Percentiles rank a stretch among this genome's conserved stretches.
Conservation (phyloP, 2,888 invertebrate genomes). For the Stenichneumon culpator region DNA sequence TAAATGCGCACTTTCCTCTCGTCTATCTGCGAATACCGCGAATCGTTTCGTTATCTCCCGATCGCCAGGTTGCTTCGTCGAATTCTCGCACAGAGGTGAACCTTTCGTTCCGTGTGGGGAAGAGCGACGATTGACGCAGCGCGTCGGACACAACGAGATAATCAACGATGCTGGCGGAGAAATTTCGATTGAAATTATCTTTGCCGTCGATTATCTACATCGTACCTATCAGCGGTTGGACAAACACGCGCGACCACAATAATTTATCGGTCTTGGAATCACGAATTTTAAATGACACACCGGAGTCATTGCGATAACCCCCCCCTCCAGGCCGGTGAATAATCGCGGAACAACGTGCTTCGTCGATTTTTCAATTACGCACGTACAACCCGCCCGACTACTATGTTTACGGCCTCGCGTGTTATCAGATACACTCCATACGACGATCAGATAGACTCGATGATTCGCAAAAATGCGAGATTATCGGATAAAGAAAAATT, state of each 20-base stretch:
- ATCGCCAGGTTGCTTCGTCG: neutral
- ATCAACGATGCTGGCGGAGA: neutral
- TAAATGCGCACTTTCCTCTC: constrained; percentile 38
- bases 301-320: constrained; percentile 46
- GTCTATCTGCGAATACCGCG: neutral
- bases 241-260: neutral
- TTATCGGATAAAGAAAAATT: constrained; percentile 9
- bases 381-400: neutral
- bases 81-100: neutral
- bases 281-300: constrained; percentile 41
- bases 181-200: neutral
- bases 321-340: neutral
- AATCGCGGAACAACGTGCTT: constrained; percentile 24
- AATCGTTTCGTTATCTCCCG: neutral
- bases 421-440: too few species aligned
- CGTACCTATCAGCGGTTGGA: neutral
- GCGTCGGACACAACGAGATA: neutral
- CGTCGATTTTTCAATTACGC: constrained; percentile 29
- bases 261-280: neutral
- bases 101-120: too few species aligned
- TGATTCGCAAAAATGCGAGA: constrained; percentile 12
- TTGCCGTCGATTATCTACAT: neutral
- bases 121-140: neutral
- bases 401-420: constrained; percentile 11
- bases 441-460: constrained; percentile 7